Evolutionary conservation across 1,140 invertebrate species (phyloP).

Genomic region (Achroia grisella): DNA sequence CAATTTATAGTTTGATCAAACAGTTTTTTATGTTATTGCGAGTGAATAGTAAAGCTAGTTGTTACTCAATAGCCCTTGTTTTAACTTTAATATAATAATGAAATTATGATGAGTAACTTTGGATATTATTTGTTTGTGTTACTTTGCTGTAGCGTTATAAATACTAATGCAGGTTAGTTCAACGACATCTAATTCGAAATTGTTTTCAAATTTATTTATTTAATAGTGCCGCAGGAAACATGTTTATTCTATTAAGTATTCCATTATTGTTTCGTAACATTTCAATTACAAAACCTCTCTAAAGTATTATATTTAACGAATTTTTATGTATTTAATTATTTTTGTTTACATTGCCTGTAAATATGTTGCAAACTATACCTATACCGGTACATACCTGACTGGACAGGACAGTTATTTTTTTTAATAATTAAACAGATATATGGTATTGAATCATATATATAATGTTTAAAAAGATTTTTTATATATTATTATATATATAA

Average conservation of each 20-base stretch:
- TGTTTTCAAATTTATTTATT: slow-evolving; percentile 4
- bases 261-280: too few species aligned
- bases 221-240: background rate
- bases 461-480: too few species aligned
- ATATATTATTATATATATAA: too few species aligned
- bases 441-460: too few species aligned
- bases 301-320: too few species aligned
- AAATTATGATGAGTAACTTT: slow-evolving; percentile 63
- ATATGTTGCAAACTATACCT: too few species aligned
- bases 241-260: background rate
- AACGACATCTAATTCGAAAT: background rate
- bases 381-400: too few species aligned
- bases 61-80: slow-evolving; percentile 20
- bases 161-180: slow-evolving; percentile 54
- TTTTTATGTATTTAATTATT: too few species aligned
- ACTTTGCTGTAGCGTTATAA: slow-evolving; percentile 44
- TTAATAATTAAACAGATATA: too few species aligned
- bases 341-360: too few species aligned
- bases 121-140: slow-evolving; percentile 56
- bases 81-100: slow-evolving; percentile 38
- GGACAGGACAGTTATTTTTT: too few species aligned
- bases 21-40: slow-evolving; percentile 44
- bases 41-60: slow-evolving; percentile 21
- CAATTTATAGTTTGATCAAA: slow-evolving; percentile 55
- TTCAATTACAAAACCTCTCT: too few species aligned